Percentiles rank a stretch among this genome's conserved stretches.
Evolutionary conservation across 1,140 invertebrate species (phyloP).

Genomic region (Chrysopa pallens): DNA sequence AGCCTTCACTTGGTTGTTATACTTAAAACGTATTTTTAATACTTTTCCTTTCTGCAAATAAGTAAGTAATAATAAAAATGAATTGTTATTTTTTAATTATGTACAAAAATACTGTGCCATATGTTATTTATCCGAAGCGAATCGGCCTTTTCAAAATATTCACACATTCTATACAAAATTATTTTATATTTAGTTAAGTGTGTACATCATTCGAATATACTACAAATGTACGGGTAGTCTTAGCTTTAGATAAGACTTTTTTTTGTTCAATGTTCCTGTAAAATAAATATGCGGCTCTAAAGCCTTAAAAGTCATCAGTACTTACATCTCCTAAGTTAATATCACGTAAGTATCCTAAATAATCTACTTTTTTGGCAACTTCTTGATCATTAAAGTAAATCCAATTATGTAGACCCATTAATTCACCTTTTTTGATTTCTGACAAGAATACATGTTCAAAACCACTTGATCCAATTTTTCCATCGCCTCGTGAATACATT

Average conservation of each 20-base stretch:
- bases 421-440: conserved; percentile 60
- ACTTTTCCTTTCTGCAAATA: conserved; percentile 54
- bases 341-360: conserved; percentile 63
- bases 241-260: no score
- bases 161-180: background rate
- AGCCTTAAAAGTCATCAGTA: conserved; percentile 1
- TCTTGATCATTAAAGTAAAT: conserved; percentile 68
- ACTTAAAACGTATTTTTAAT: conserved; percentile 58
- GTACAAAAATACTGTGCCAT: no score
- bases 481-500: conserved; percentile 57
- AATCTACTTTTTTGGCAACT: conserved; percentile 40
- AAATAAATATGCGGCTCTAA: conserved; percentile 3
- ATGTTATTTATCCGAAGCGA: background rate
- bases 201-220: background rate
- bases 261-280: background rate
- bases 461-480: conserved; percentile 58
- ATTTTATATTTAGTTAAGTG: background rate
- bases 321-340: conserved; percentile 32
- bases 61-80: no score
- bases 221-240: no score
- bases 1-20: conserved; percentile 55
- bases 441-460: conserved; percentile 80
- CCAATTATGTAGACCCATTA: conserved; percentile 78
- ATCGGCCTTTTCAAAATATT: background rate
- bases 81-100: no score